Evolutionary conservation across 2,113 vertebrate species (phyloP), one percentile per base, ranked within the genome.

Genomic region (Oceanodroma tethys): DNA sequence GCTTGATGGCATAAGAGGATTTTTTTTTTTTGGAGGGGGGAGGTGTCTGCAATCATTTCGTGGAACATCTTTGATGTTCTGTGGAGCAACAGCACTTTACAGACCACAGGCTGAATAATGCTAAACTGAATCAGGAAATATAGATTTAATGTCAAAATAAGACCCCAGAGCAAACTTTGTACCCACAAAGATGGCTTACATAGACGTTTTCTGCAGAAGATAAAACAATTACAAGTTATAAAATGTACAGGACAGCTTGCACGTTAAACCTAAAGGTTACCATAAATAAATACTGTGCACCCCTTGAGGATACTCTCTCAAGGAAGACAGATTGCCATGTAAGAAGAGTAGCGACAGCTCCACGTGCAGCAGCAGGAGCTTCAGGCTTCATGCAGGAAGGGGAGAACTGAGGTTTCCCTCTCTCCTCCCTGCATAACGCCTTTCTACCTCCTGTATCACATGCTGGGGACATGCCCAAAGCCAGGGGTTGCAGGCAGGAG

Each of bases 381-480:
- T 60, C 79, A 68, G 68, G n/a, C 13, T 52, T 83, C 22, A 3
- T 4, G 40, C 8, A 84, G 40, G 27, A 56, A 73, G 20, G 40
- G 3, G 13, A 45, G 16, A 45, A 32, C 27, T 10, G 48, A 95
- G 58, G 11, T 34, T 91, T 86, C 26, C 23, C 16, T 27, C 22
- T 76, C 18, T 30, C 3, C 3, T 5, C 11, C 4, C 20, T 26
- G 6, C 5, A 8, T 7, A n/a, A 52, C 0, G 2, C 20, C n/a
- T 40, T 43, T 65, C 40, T 73, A 72, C 7, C 22, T 58, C 30
- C 29, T 27, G 9, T 25, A 2, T 30, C 59, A 19, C 1, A 0
- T 4, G 20, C 23, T 48, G 27, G 50, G 55, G 34, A 78, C 11
- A 5, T 27, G 4, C 7, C 30, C 25, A 7, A 4, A 8, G 6